Conservation (phyloP, 2,113 vertebrate genomes). For the Bolborhynchus lineola region DNA sequence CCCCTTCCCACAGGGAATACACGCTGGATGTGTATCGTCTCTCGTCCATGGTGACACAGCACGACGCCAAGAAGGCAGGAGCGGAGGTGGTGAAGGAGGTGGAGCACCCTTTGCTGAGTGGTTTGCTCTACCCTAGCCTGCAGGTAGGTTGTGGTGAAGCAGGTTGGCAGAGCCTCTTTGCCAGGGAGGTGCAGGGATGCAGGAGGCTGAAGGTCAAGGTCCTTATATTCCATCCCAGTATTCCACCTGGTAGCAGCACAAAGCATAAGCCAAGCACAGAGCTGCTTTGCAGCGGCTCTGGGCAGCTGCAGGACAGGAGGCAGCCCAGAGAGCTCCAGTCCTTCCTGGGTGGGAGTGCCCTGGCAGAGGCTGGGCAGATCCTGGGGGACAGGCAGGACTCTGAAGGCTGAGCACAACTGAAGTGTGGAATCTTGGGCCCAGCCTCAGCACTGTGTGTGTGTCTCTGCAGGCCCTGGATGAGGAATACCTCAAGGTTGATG, state of each 20-base stretch:
- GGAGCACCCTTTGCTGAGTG: constrained; percentile 94
- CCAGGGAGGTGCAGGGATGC: fast-evolving
- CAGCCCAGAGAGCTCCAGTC: fast-evolving
- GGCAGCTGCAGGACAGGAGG: not conserved
- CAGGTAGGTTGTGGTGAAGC: constrained; percentile 77
- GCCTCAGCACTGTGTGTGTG: not conserved
- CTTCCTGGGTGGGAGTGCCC: not conserved
- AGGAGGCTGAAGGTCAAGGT: not conserved
- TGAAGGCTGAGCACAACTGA: not conserved
- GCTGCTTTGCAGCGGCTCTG: not conserved
- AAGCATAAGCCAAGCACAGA: not conserved
- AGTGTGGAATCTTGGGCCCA: not conserved
- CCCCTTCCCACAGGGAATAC: constrained; percentile 82
- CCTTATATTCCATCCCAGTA: fast-evolving
- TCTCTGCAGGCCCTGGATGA: constrained; percentile 90
- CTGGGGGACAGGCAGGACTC: not conserved
- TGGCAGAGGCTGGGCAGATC: not conserved
- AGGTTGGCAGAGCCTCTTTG: not conserved
- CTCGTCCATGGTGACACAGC: constrained; percentile 91
- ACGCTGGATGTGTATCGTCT: constrained; percentile 94
- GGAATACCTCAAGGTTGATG: constrained; percentile 94
- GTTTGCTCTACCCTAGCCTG: constrained; percentile 94
- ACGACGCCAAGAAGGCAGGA: constrained; percentile 96
- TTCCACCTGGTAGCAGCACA: not conserved
- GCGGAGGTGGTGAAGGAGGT: constrained; percentile 98